Evolutionary conservation across 2,888 invertebrate genomes (phyloP).

Genomic region (Maniola hyperantus): DNA sequence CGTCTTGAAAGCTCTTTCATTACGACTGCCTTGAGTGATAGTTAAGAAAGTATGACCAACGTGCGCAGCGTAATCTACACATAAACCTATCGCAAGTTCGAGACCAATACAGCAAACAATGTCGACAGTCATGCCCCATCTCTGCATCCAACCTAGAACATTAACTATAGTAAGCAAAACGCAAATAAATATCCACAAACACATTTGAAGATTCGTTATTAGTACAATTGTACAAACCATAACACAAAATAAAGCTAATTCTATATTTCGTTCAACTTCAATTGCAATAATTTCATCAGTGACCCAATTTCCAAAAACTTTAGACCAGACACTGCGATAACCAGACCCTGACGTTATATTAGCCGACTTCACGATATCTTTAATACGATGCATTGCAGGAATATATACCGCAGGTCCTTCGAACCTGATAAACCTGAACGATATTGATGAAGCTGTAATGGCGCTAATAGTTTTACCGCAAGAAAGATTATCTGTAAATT

Average conservation of each 20-base stretch:
- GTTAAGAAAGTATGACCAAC: slow-evolving; percentile 91
- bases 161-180: slow-evolving; percentile 88
- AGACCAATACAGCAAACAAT: slow-evolving; percentile 91
- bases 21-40: slow-evolving; percentile 73
- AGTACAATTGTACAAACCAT: slow-evolving; percentile 90
- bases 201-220: slow-evolving; percentile 89
- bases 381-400: slow-evolving; percentile 87
- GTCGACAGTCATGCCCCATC: slow-evolving; percentile 92
- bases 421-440: slow-evolving; percentile 84
- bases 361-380: slow-evolving; percentile 78
- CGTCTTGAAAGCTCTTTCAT: slow-evolving; percentile 84
- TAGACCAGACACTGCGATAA: slow-evolving; percentile 87
- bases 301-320: slow-evolving; percentile 88
- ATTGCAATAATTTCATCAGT: slow-evolving; percentile 89
- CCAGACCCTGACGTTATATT: slow-evolving; percentile 84
- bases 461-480: slow-evolving; percentile 84
- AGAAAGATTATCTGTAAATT: slow-evolving; percentile 81
- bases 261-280: slow-evolving; percentile 89
- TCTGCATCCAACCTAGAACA: slow-evolving; percentile 90
- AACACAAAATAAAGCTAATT: slow-evolving; percentile 89
- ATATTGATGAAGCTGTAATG: slow-evolving; percentile 84
- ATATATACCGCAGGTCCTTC: slow-evolving; percentile 85
- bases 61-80: slow-evolving; percentile 92
- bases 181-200: slow-evolving; percentile 90
- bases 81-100: slow-evolving; percentile 90